phyloP scores from a whole-genome alignment of 2,797 vertebrate species.

The Pipistrellus pipistrellus region DNA sequence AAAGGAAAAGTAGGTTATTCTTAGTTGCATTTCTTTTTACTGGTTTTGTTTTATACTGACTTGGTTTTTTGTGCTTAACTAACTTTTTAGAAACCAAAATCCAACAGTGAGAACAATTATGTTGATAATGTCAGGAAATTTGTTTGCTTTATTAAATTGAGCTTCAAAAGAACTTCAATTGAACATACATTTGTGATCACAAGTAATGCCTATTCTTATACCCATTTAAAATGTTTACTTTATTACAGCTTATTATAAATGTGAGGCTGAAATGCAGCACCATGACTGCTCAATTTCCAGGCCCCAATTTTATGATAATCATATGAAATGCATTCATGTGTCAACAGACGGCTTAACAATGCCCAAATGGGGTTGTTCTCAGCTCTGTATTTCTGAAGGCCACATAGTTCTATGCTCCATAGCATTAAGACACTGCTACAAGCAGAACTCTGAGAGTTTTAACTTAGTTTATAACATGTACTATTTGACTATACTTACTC shows the following conservation, averaged over 20 bases:
- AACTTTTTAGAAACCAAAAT: constrained; percentile 84
- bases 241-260: constrained; percentile 89
- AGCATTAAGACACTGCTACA: constrained; percentile 64
- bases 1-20: constrained; percentile 69
- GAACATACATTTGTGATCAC: constrained; percentile 83
- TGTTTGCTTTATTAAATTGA: constrained; percentile 89
- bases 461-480: constrained; percentile 9
- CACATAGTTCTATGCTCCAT: constrained; percentile 71
- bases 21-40: constrained; percentile 78
- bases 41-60: constrained; percentile 76
- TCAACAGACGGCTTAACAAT: constrained; percentile 85
- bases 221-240: constrained; percentile 87
- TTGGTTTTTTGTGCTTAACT: constrained; percentile 74
- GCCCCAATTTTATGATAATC: constrained; percentile 90
- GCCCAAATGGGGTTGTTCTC: constrained; percentile 80
- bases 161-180: constrained; percentile 88
- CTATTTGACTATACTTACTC: constrained; percentile 37
- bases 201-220: constrained; percentile 87
- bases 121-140: constrained; percentile 86
- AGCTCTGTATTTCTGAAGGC: constrained; percentile 65
- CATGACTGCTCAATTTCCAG: constrained; percentile 88
- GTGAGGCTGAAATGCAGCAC: constrained; percentile 88
- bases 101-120: constrained; percentile 85
- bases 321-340: constrained; percentile 88
- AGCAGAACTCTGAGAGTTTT: constrained; percentile 67